Evolutionary conservation across 2,113 vertebrate genomes (phyloP).

Genomic region (Poeciliopsis retropinna): DNA sequence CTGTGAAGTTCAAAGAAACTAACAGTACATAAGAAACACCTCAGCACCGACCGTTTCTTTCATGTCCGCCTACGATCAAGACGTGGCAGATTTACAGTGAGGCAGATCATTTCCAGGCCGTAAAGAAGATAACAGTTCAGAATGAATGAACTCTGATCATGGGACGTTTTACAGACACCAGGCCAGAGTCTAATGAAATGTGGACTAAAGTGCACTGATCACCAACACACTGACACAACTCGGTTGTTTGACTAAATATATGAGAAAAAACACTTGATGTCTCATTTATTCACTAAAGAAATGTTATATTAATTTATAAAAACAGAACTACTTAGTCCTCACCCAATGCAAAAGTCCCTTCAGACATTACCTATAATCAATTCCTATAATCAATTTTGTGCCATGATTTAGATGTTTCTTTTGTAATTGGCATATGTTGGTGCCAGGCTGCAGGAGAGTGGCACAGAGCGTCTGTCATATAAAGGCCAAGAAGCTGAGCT

Average conservation of each 20-base stretch:
- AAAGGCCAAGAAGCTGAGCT: slow-evolving; percentile 44
- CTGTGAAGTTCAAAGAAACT: neutral
- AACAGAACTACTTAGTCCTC: neutral
- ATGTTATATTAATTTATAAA: neutral
- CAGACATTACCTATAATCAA: neutral
- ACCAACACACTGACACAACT: neutral
- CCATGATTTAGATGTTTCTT: slow-evolving; percentile 30
- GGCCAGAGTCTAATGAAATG: slow-evolving; percentile 56
- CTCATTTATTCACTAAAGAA: neutral
- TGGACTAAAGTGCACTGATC: neutral
- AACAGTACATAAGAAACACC: slow-evolving; percentile 12
- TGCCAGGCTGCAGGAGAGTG: slow-evolving; percentile 53
- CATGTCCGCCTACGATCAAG: neutral
- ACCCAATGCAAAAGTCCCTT: neutral
- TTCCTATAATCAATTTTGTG: neutral
- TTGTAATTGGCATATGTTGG: slow-evolving; percentile 42
- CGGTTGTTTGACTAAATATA: neutral
- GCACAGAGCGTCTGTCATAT: slow-evolving; percentile 62
- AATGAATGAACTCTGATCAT: slow-evolving; percentile 52
- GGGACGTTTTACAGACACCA: slow-evolving; percentile 4
- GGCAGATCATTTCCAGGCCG: slow-evolving; percentile 22
- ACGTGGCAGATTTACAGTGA: slow-evolving; percentile 17
- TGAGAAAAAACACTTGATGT: neutral
- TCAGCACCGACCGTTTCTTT: slow-evolving; percentile 21
- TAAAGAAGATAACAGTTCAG: slow-evolving; percentile 60